Base-by-base conservation (phyloP, 2,888 invertebrate genomes). In the Apamea epomidion region DNA sequence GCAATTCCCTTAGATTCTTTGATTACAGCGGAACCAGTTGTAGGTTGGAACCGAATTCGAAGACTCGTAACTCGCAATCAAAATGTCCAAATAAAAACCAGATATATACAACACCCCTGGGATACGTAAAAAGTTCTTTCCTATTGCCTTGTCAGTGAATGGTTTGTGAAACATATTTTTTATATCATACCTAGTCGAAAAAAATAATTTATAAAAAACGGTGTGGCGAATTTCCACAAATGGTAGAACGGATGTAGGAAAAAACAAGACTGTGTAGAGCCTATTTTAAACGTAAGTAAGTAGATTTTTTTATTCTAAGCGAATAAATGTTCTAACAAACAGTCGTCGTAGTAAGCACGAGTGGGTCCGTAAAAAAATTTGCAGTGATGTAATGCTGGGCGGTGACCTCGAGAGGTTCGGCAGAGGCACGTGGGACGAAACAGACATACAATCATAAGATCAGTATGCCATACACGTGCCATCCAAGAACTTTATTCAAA, bases 341-440 rank as follows among this genome's bases (percentile, higher is more conserved):
- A 64, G 64, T 72, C 29, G 51, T 42, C 42, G 73, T 71, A 76
- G 69, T 68, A 77, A 76, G 81, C 32, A 81, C 65, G 60, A 73
- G 77, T 74, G 85, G 84, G 82, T 84, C 85, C 45, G 68, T 81
- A 84, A 87, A 91, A 68, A 89, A 89, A 86, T 78, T 88, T 83
- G 90, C 90, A 86, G 80, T 93, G 93, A 93, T 91, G 93, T 93
- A 93, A 93, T 89, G 72, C 77, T 81, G 75, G 82, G 80, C 81
- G 84, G 76, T 79, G 90, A 85, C 92, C 91, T 92, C 91, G 92
- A 85, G 78, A 78, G 82, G 80, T 87, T 88, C 84, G 80, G 88
- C 82, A 25, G 48, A 42, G 78, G 84, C 88, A 90, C 89, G 92
- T 90, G 90, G 90, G 91, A 84, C 80, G 87, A 74, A 78, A 76